Base-by-base conservation (phyloP, 2,797 vertebrate species). In the Eulemur rubriventer region DNA sequence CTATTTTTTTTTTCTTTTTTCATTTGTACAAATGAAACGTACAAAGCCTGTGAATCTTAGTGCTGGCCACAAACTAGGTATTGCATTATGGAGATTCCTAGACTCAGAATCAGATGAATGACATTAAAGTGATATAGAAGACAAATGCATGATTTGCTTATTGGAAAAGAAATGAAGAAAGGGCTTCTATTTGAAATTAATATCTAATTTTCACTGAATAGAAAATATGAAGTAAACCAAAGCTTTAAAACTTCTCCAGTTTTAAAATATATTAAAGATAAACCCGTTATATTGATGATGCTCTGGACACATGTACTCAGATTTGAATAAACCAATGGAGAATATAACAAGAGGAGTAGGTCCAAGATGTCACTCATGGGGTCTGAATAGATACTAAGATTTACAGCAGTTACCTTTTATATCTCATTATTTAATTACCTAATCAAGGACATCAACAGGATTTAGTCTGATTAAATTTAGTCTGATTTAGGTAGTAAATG, bases 391-490 rank as follows among this genome's bases (percentile, higher is more conserved):
- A 89, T 46, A 63, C 10, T 70, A 80, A 75, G 50, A 95, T 84
- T 94, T 93, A 84, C 46, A 92, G 63, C 72, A 61, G 46, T 91
- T 82, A 46, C 55, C 69, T 91, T 72, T 57, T 1, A 7, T 94
- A 95, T 97, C 94, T 98, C 3, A 12, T 38, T 96, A 80, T 65
- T 65, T 70, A 94, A 88, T 95, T 57, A 80, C 90, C 86, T 28
- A 97, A 41, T 78, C 79, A 93, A 90, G 73, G 96, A 61, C 82
- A 97, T 95, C 96, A 97, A 59, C 73, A 92, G 88, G 73, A 89
- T 97, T 98, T 95, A 97, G 96, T 96, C 95, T 90, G 38, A 89
- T 97, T 98, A 98, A 41, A 89, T 97, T 98, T 95, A 97, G 96
- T 96, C 95, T 90, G 38, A 89, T 97, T 98, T 41, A 98, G 87